phyloP scores from a whole-genome alignment of 2,113 vertebrate species.

The Rhizomys pruinosus region DNA sequence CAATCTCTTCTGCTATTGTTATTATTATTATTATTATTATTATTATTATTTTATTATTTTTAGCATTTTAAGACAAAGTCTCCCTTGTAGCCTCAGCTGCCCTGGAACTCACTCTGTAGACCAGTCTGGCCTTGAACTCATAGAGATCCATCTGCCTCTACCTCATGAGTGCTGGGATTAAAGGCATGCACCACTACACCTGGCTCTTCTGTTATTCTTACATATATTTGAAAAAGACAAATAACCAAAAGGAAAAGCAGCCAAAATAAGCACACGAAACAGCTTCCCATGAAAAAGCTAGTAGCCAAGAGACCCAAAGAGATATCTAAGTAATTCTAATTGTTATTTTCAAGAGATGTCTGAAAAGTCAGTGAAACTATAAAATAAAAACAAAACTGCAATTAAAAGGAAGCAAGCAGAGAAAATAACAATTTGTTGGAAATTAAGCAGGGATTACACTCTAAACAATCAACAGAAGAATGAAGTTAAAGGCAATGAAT shows the following conservation, averaged over 20 bases:
- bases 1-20: too few species aligned
- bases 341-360: neutral
- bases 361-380: neutral
- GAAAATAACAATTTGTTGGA: neutral
- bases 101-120: too few species aligned
- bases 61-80: too few species aligned
- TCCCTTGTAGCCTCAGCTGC: too few species aligned
- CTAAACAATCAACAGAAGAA: neutral
- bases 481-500: neutral
- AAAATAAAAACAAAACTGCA: conserved; percentile 15
- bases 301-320: neutral
- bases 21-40: too few species aligned
- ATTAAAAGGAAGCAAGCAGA: neutral
- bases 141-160: too few species aligned
- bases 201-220: neutral
- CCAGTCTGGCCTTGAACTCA: too few species aligned
- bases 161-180: too few species aligned
- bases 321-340: neutral
- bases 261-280: neutral
- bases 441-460: neutral
- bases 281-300: neutral
- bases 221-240: neutral
- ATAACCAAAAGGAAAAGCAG: neutral
- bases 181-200: too few species aligned
- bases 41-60: too few species aligned